phyloP scores from a whole-genome alignment of 2,797 vertebrate species.

The Poeciliopsis gracilis region DNA sequence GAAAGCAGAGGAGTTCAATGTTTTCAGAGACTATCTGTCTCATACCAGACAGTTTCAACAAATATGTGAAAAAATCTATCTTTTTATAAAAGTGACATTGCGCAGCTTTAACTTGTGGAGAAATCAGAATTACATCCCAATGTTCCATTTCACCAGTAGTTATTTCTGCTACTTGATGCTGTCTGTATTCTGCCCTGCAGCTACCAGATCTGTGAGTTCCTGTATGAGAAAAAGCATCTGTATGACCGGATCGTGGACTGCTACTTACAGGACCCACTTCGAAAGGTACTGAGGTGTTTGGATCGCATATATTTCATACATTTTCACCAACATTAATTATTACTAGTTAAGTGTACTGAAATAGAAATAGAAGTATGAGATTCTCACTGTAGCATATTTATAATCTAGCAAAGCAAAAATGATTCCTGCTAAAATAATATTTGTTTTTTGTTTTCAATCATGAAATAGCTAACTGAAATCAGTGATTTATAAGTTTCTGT shows the following conservation, averaged over 20 bases:
- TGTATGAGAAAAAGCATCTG: conserved; percentile 91
- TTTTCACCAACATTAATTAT: neutral
- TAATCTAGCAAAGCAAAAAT: neutral
- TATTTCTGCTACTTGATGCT: neutral
- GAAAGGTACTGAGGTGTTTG: conserved; percentile 81
- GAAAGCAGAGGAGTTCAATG: too few species aligned
- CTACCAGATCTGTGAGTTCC: conserved; percentile 97
- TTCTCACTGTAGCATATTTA: neutral
- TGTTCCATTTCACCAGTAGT: neutral
- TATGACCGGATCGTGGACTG: conserved; percentile 93
- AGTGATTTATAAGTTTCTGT: neutral
- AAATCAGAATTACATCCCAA: neutral
- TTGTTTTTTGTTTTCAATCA: neutral
- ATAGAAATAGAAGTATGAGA: neutral
- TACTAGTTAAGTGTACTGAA: neutral
- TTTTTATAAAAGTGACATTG: too few species aligned
- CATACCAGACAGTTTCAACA: too few species aligned
- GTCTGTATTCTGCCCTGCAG: conserved; percentile 64
- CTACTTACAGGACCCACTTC: conserved; percentile 90
- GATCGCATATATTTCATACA: neutral
- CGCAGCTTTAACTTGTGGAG: neutral
- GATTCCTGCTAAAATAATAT: neutral
- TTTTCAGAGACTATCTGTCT: too few species aligned
- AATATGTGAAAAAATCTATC: too few species aligned
- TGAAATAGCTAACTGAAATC: neutral